These are phyloP conservation scores for Aromia moschata DNA, from an alignment of 2,888 invertebrate species.

Conservation along the genomic window DNA sequence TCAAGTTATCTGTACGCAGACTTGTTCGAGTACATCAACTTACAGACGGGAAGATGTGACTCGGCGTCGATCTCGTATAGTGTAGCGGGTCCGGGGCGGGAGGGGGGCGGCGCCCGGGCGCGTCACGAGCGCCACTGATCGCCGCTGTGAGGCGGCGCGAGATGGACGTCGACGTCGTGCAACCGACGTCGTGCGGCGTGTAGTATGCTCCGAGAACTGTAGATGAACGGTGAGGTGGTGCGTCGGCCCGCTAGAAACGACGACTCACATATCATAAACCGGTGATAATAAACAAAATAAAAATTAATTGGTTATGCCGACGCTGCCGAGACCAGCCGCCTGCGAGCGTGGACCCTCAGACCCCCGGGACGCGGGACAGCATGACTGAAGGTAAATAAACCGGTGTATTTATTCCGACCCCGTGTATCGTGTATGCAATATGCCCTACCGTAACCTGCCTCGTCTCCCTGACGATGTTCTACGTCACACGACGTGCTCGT, in stretches of 20 bases:
- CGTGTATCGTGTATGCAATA: constrained; percentile 1
- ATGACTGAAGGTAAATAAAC: constrained; percentile 35
- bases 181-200: constrained; percentile 56
- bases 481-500: constrained; percentile 1
- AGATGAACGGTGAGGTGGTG: constrained; percentile 52
- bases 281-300: constrained; percentile 46
- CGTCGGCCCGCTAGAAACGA: constrained; percentile 48
- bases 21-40: too few relatives aligned
- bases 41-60: too few relatives aligned
- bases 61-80: too few relatives aligned
- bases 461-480: not conserved
- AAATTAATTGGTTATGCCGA: constrained; percentile 47
- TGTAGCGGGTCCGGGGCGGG: not conserved
- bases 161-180: constrained; percentile 48
- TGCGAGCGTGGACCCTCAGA: constrained; percentile 20
- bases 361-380: constrained; percentile 27
- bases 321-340: constrained; percentile 30
- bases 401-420: not conserved
- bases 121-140: constrained; percentile 44
- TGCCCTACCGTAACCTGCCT: not conserved
- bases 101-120: constrained; percentile 8
- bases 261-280: constrained; percentile 55
- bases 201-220: constrained; percentile 57
- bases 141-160: constrained; percentile 51
- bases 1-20: too few relatives aligned